Base-by-base conservation (phyloP, 2,888 invertebrate species). In the Drosophila bunnanda region DNA sequence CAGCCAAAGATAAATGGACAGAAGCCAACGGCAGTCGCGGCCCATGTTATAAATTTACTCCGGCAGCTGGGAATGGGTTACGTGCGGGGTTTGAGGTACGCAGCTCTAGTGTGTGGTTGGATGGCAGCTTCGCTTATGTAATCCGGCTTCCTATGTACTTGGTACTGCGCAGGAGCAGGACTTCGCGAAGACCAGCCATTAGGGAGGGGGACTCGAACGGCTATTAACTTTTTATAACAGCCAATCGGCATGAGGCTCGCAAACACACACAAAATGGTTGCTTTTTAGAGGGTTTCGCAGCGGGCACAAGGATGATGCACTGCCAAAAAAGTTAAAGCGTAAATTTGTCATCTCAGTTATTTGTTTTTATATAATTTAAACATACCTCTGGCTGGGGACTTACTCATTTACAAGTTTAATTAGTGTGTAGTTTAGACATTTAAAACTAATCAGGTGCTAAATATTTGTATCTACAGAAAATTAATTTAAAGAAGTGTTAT, bases 1-100 rank as follows among this genome's bases (percentile, higher is more conserved):
- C 67, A 75, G 70, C 62, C 77, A 69, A 88, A 86, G 85, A 86
- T 90, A 86, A 89, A 86, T 86, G 89, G 90, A 86, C 90, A 85
- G 88, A 90, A 86, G 85, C 85, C 89, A 89, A 86, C 90, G 53
- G 89, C 88, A 87, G 90, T 77, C 76, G 58, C 52, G 75, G 66
- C 5, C 68, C 71, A 67, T 55, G 80, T 61, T 77, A 81, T 90
- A 87, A 88, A 89, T 80, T 76, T 72, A 46, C 50, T 65, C 38
- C 12, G 43, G 38, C 60, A 36, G 54, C 17, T 41, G 25, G 36
- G 55, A 43, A 52, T 36, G 68, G 69, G 60, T 52, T 48, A n/a
- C 17, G 34, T 17, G 9, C 22, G 60, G 56, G 36, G 50, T 20
- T 15, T 22, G 20, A 20, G 53, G 9, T 46, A 41, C 28, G 55